A percentile compares a stretch with the other conserved stretches of the same genome.
Evolutionary conservation across 1,140 invertebrate genomes (phyloP).

Genomic region (Schlechtendalia chinensis): DNA sequence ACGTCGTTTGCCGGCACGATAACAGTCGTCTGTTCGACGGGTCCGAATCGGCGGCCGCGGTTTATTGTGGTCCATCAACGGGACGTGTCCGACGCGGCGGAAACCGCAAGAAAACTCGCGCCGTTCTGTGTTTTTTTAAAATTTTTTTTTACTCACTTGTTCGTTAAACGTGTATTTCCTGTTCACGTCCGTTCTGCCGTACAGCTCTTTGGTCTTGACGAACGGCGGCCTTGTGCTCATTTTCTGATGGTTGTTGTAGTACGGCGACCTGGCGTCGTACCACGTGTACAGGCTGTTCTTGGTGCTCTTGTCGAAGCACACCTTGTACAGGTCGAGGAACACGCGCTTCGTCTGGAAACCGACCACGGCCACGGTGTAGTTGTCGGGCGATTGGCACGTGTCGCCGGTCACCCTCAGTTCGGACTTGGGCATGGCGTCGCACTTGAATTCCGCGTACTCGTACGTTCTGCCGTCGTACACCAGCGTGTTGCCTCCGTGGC

Average conservation of each 20-base stretch:
- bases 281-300: conserved; percentile 23
- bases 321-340: neutral
- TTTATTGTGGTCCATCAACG: too few relatives aligned
- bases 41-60: too few relatives aligned
- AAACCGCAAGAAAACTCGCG: too few relatives aligned
- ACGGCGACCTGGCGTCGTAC: conserved; percentile 10
- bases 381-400: neutral
- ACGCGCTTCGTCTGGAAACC: neutral
- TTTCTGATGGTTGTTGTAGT: neutral
- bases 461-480: neutral
- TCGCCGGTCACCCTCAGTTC: neutral
- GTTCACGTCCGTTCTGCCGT: conserved; percentile 24
- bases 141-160: conserved; percentile 12
- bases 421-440: conserved; percentile 4
- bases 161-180: conserved; percentile 18
- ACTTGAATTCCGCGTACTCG: neutral
- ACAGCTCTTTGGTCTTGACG: neutral
- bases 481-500: neutral
- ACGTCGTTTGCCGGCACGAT: too few relatives aligned
- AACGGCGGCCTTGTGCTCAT: neutral
- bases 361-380: neutral
- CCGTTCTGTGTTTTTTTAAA: too few relatives aligned
- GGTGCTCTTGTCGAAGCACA: conserved; percentile 16
- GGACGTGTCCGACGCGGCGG: too few relatives aligned
- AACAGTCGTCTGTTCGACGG: too few relatives aligned